Evolutionary conservation across 2,113 vertebrate genomes (phyloP), one percentile per base, ranked within the genome.

Genomic region (Passer domesticus): DNA sequence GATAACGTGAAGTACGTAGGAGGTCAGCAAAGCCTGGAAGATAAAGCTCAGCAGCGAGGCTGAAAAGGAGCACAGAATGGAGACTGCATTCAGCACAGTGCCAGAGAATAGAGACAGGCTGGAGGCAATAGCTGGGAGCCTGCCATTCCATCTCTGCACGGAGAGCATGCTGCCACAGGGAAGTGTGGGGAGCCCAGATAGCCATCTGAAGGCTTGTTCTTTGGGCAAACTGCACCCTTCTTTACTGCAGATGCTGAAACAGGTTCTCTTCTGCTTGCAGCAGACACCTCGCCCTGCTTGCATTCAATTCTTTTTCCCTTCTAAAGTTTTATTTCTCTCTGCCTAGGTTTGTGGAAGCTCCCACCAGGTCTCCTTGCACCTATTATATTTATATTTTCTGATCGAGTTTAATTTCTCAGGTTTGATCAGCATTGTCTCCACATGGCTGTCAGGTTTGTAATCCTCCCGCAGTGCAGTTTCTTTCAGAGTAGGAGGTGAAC

Each of bases 1-100:
- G 81, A 78, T 95, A 97, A 97, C 16, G 23, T 27, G 66, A 94
- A 89, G 82, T 89, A 90, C 9, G 2, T 91, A 87, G 95, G 91
- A 95, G 95, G 94, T 96, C 91, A 94, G 63, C 31, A 41, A 75
- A 84, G 78, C 58, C 76, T 76, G 41, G 75, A 50, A 96, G 74
- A 96, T 90, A 94, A 97, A 97, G 87, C 79, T 92, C 70, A 82
- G 66, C 67, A 83, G 67, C 0, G 0, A 77, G 80, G 50, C 43
- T 79, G 92, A 53, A 66, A 88, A 83, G 23, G 94, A 80, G 87
- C 85, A 43, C 4, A 30, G 84, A 87, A 72, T 24, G 43, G 72
- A 68, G 56, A 60, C 72, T 68, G 92, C 96, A 76, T 87, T 92
- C 72, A 94, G 89, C 72, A 75, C 27, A 10, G 89, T 77, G 69